Evolutionary conservation across 2,113 vertebrate species (phyloP).

Genomic region (mouse (Mus musculus)): GRCm39 chr11:63975501-63976000

Average conservation of each 20-base stretch:
- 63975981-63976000: background rate
- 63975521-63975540: background rate
- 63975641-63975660: background rate
- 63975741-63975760: background rate
- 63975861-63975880: background rate
- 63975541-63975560: background rate
- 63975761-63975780: background rate
- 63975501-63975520: background rate
- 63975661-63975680: background rate
- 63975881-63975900: background rate
- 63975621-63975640: background rate
- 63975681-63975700: background rate
- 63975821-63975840: background rate
- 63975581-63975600: background rate
- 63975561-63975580: background rate
- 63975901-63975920: background rate
- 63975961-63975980: background rate
- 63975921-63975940: background rate
- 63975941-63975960: background rate
- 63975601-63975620: background rate
- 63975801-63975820: background rate
- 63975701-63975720: background rate
- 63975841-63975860: background rate
- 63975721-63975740: background rate
- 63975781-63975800: background rate